phyloP scores from a whole-genome alignment of 2,113 vertebrate genomes.

The Osmerus eperlanus region DNA sequence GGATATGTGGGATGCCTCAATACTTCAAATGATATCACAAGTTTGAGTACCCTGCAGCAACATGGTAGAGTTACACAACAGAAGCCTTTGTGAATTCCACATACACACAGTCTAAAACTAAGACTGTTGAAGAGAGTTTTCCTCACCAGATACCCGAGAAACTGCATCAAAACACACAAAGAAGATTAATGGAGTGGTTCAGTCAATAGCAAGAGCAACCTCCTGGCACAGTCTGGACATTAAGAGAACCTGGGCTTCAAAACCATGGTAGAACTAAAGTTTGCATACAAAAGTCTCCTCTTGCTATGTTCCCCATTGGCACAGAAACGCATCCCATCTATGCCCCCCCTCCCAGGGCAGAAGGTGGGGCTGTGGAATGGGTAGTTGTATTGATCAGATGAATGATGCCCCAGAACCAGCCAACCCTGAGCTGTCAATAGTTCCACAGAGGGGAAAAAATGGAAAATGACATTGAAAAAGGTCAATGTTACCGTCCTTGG shows the following conservation, averaged over 20 bases:
- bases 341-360: background rate
- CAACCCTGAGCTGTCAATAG: slow-evolving; percentile 25
- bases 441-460: background rate
- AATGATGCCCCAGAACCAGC: slow-evolving; percentile 24
- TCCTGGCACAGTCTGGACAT: too few relatives aligned
- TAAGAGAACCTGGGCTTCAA: too few relatives aligned
- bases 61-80: slow-evolving; percentile 5
- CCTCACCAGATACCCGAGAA: too few relatives aligned
- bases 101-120: background rate
- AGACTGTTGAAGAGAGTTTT: background rate
- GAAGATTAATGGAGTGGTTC: too few relatives aligned
- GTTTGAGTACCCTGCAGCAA: background rate
- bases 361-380: background rate
- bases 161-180: too few relatives aligned
- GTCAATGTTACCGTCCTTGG: slow-evolving; percentile 27
- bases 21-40: background rate
- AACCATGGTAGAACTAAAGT: too few relatives aligned
- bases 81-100: background rate
- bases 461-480: slow-evolving; percentile 42
- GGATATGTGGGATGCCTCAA: slow-evolving; percentile 7
- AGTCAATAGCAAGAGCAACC: too few relatives aligned
- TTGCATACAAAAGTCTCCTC: too few relatives aligned
- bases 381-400: slow-evolving; percentile 33
- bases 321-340: too few relatives aligned
- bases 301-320: too few relatives aligned